These are phyloP conservation scores for Atrina japonica DNA, from an alignment of 2,888 invertebrate genomes.

Conservation along the genomic window DNA sequence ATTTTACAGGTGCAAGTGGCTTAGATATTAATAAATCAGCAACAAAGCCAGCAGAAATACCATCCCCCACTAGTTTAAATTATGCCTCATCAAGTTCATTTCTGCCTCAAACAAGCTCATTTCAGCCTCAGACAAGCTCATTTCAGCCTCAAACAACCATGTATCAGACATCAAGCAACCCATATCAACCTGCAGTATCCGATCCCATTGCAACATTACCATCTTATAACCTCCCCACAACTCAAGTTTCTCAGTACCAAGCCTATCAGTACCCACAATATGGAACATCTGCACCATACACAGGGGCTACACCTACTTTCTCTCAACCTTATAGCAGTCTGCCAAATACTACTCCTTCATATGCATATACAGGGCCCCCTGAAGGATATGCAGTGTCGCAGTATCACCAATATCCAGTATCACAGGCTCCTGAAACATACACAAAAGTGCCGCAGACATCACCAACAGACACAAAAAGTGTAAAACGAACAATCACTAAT, in stretches of 20 bases:
- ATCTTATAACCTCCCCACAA: neutral
- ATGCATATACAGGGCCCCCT: conserved; percentile 5
- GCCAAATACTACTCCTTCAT: neutral
- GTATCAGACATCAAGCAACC: neutral
- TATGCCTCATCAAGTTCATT: too few species aligned
- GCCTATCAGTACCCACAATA: neutral
- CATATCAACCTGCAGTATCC: neutral
- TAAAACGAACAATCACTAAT: neutral
- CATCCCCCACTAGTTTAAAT: too few species aligned
- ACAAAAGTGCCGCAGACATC: conserved; percentile 13
- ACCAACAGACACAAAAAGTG: neutral
- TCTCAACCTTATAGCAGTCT: conserved; percentile 4
- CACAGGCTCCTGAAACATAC: conserved; percentile 1
- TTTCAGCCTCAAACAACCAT: neutral
- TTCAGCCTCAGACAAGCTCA: too few species aligned
- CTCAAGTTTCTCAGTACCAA: neutral
- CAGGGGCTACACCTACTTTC: conserved; percentile 7
- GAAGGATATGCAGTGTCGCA: conserved; percentile 27
- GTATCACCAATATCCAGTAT: conserved; percentile 31
- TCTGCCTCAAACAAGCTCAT: too few species aligned
- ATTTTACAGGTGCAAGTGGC: too few species aligned
- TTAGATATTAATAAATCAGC: too few species aligned
- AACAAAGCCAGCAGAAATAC: too few species aligned
- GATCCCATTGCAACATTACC: conserved; percentile 10
- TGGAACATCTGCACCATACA: conserved; percentile 5